Percentiles rank a stretch among this genome's conserved stretches.
Conservation (phyloP, 2,113 vertebrate species). For the Hystrix cristata region DNA sequence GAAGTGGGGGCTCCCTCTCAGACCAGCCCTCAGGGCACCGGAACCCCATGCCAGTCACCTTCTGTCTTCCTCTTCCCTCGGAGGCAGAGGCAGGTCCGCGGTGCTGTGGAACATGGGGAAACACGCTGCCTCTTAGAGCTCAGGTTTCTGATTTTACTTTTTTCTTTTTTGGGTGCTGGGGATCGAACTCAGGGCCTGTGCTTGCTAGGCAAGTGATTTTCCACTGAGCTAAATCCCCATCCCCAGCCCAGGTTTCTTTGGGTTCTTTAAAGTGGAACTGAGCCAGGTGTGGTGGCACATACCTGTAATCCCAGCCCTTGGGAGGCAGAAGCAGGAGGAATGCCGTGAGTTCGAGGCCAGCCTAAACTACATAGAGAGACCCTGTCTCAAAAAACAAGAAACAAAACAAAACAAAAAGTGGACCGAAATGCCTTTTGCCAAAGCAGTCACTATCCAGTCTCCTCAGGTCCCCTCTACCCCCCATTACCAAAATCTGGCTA, state of each 20-base stretch:
- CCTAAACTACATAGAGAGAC: no score
- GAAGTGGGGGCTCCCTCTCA: not conserved
- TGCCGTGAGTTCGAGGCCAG: no score
- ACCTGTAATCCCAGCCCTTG: no score
- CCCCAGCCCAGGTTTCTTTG: not conserved
- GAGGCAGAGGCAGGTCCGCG: not conserved
- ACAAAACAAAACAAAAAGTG: no score
- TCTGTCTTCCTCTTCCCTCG: not conserved
- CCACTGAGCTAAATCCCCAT: not conserved
- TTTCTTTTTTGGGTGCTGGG: not conserved
- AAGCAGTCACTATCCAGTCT: not conserved
- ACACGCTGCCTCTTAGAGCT: not conserved
- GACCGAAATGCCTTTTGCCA: not conserved
- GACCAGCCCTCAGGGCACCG: not conserved
- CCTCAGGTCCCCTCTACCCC: not conserved
- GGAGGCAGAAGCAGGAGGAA: no score
- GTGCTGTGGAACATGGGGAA: not conserved
- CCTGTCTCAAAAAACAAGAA: no score
- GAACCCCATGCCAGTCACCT: not conserved
- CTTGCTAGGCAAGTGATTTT: not conserved
- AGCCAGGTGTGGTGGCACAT: not conserved
- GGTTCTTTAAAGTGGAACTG: not conserved
- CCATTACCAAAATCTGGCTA: not conserved
- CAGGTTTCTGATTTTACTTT: not conserved
- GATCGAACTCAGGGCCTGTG: no score